Percentiles rank a stretch among this genome's conserved stretches.
Evolutionary conservation across 2,797 vertebrate species (phyloP).

Genomic region (Aselliscus stoliczkanus): DNA sequence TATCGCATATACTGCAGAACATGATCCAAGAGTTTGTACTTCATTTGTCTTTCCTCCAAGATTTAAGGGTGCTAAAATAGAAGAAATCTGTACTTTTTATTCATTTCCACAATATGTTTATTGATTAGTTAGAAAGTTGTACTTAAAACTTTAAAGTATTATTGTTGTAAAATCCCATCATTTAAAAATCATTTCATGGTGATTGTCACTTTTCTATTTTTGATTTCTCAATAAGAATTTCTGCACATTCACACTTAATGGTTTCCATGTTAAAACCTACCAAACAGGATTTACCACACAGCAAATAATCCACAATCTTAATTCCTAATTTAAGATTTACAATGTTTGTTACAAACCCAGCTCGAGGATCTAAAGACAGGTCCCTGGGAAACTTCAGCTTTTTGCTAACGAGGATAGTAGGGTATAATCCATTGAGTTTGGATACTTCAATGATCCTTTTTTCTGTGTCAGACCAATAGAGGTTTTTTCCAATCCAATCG

Average conservation of each 20-base stretch:
- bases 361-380: constrained; percentile 91
- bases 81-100: not conserved
- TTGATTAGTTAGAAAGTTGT: not conserved
- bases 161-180: not conserved
- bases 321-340: not conserved
- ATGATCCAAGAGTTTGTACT: not conserved
- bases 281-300: not conserved
- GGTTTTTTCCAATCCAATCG: constrained; percentile 98
- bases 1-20: not conserved
- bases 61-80: not conserved
- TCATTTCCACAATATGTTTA: not conserved
- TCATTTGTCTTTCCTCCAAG: not conserved
- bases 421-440: constrained; percentile 96
- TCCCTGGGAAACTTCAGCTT: constrained; percentile 92
- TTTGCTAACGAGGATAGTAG: constrained; percentile 92
- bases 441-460: constrained; percentile 97
- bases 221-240: not conserved
- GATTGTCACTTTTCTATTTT: not conserved
- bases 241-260: not conserved
- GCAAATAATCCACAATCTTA: not conserved
- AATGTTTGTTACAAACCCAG: constrained; percentile 85
- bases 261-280: not conserved
- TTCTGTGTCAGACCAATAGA: constrained; percentile 97
- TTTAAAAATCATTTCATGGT: not conserved
- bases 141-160: not conserved